phyloP scores from a whole-genome alignment of 2,888 invertebrate species.

The Ptilodon capucinus region DNA sequence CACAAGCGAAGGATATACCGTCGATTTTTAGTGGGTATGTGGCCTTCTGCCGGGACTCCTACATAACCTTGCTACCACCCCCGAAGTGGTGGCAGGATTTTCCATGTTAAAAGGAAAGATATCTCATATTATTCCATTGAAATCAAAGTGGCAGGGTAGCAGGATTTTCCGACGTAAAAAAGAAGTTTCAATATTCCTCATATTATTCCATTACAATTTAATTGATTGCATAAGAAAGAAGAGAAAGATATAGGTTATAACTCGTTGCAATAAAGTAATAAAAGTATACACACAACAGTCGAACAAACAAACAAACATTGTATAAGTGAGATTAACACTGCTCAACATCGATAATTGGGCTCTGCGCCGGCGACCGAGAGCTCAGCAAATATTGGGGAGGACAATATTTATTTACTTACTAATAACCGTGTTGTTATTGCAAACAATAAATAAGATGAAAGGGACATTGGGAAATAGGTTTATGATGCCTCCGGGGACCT shows the following conservation, averaged over 20 bases:
- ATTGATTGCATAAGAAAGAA: too few relatives aligned
- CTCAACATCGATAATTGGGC: constrained; percentile 67
- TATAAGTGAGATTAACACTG: constrained; percentile 64
- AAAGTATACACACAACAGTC: constrained; percentile 25
- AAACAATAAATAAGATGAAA: constrained; percentile 77
- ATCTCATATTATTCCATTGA: too few relatives aligned
- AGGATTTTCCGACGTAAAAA: too few relatives aligned
- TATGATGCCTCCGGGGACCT: constrained; percentile 71
- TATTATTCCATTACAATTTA: too few relatives aligned
- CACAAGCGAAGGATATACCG: too few relatives aligned
- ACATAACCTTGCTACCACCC: too few relatives aligned
- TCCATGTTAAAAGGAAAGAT: too few relatives aligned
- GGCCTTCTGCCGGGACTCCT: too few relatives aligned
- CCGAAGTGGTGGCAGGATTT: too few relatives aligned
- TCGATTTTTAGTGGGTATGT: too few relatives aligned
- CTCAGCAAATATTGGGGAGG: constrained; percentile 64
- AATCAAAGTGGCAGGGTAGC: too few relatives aligned
- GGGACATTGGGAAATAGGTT: constrained; percentile 76
- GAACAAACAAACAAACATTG: constrained; percentile 46
- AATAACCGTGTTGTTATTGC: constrained; percentile 68
- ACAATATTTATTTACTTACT: constrained; percentile 80
- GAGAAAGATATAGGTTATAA: constrained; percentile 7
- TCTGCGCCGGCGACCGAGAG: constrained; percentile 62
- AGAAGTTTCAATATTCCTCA: too few relatives aligned
- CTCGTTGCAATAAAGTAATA: constrained; percentile 46